Evolutionary conservation across 2,888 invertebrate species (phyloP).

Genomic region (Ectemnius cavifrons): DNA sequence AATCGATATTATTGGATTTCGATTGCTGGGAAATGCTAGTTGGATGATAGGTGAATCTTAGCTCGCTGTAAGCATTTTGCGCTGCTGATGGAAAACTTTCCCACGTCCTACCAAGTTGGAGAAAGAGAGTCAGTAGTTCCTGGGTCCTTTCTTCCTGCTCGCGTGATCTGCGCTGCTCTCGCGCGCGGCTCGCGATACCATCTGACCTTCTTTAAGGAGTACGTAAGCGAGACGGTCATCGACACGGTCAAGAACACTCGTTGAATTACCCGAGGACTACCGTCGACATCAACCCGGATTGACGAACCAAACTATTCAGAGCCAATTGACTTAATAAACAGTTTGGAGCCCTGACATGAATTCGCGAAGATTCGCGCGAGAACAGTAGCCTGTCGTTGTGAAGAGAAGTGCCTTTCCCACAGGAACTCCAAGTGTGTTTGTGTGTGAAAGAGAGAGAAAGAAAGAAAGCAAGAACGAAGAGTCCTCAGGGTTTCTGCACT

Average conservation of each 20-base stretch:
- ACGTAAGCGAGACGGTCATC: conserved; percentile 52
- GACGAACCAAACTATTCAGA: too few species aligned
- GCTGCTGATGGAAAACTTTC: conserved; percentile 16
- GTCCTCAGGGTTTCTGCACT: conserved; percentile 55
- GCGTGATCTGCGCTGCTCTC: conserved; percentile 47
- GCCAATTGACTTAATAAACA: too few species aligned
- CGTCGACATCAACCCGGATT: too few species aligned
- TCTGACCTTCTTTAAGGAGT: conserved; percentile 63
- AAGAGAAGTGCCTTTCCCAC: conserved; percentile 56
- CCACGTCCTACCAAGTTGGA: conserved; percentile 16
- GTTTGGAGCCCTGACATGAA: too few species aligned
- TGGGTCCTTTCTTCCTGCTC: conserved; percentile 22
- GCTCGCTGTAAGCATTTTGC: too few species aligned
- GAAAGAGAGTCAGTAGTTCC: not conserved
- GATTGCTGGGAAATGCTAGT: too few species aligned
- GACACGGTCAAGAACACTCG: conserved; percentile 37
- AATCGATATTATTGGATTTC: too few species aligned
- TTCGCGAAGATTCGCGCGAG: too few species aligned
- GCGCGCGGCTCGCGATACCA: conserved; percentile 51
- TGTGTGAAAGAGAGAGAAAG: too few species aligned
- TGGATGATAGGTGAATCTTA: too few species aligned
- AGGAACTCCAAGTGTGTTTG: conserved; percentile 27
- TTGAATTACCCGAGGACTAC: too few species aligned
- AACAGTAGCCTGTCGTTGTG: too few species aligned
- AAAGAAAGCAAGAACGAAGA: conserved; percentile 1